These are phyloP conservation scores for Leguminivora glycinivorella DNA, from an alignment of 1,140 invertebrate species.

Conservation along the genomic window DNA sequence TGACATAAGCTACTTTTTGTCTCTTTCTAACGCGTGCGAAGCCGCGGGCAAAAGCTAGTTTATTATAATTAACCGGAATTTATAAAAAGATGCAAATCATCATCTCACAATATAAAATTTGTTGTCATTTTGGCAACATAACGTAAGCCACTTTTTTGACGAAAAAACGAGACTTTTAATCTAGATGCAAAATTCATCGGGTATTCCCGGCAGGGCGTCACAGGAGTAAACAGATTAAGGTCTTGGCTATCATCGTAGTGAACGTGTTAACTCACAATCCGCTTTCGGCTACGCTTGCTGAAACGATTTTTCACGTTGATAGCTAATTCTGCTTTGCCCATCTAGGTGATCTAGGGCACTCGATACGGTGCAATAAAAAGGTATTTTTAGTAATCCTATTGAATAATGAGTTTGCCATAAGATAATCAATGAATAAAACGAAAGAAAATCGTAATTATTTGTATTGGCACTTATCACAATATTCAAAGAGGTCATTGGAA, in stretches of 20 bases:
- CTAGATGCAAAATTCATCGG: constrained; percentile 5
- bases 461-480: too few relatives aligned
- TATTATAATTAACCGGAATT: too few relatives aligned
- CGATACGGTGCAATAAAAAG: not conserved
- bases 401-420: not conserved
- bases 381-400: not conserved
- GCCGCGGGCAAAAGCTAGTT: too few relatives aligned
- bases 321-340: too few relatives aligned
- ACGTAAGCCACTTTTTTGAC: not conserved
- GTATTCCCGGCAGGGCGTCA: not conserved
- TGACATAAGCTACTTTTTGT: too few relatives aligned
- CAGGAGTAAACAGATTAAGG: constrained; percentile 4
- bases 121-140: not conserved
- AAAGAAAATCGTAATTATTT: too few relatives aligned
- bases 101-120: not conserved
- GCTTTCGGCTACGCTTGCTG: not conserved
- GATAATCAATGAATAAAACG: too few relatives aligned
- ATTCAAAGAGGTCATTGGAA: too few relatives aligned
- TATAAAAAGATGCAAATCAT: not conserved
- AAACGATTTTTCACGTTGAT: not conserved
- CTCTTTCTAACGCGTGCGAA: too few relatives aligned
- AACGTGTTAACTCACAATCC: not conserved
- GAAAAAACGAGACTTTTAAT: not conserved
- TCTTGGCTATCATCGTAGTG: constrained; percentile 9
- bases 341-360: too few relatives aligned